Percentiles rank a stretch among this genome's conserved stretches.
Conservation (phyloP, 1,140 invertebrate species). For the Drosophila truncata region DNA sequence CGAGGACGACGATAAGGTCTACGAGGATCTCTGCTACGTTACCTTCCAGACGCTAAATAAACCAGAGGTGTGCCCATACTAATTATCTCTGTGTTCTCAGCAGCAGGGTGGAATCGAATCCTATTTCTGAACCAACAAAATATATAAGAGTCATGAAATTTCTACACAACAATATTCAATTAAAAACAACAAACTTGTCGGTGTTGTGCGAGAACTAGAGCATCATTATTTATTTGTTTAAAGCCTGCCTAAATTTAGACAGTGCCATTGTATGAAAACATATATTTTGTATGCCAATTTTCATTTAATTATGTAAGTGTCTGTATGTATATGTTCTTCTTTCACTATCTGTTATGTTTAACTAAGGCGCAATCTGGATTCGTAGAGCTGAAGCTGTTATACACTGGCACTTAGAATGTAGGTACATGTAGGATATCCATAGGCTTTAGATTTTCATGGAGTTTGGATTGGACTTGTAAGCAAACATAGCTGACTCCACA, state of each 20-base stretch:
- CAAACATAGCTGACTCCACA: too few relatives aligned
- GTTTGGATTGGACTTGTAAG: too few relatives aligned
- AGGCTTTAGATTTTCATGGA: not conserved
- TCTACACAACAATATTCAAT: not conserved
- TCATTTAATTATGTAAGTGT: not conserved
- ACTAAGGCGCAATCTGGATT: not conserved
- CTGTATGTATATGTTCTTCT: not conserved
- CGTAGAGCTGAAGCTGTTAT: not conserved
- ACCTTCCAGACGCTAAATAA: constrained; percentile 89
- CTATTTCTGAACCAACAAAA: not conserved
- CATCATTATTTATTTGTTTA: not conserved
- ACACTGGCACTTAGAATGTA: not conserved
- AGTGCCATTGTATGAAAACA: not conserved
- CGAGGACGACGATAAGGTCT: constrained; percentile 91
- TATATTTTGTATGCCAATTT: not conserved
- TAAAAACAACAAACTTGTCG: not conserved
- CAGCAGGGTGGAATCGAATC: constrained; percentile 15
- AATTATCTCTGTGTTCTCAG: constrained; percentile 26
- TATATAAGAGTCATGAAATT: not conserved
- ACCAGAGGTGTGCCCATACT: constrained; percentile 87
- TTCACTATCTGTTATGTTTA: not conserved
- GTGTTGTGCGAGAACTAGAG: not conserved
- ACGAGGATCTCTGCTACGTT: constrained; percentile 95
- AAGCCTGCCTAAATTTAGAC: not conserved
- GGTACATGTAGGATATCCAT: not conserved